These are phyloP conservation scores for Origma solitaria DNA, from an alignment of 2,113 vertebrate species.

Conservation along the genomic window DNA sequence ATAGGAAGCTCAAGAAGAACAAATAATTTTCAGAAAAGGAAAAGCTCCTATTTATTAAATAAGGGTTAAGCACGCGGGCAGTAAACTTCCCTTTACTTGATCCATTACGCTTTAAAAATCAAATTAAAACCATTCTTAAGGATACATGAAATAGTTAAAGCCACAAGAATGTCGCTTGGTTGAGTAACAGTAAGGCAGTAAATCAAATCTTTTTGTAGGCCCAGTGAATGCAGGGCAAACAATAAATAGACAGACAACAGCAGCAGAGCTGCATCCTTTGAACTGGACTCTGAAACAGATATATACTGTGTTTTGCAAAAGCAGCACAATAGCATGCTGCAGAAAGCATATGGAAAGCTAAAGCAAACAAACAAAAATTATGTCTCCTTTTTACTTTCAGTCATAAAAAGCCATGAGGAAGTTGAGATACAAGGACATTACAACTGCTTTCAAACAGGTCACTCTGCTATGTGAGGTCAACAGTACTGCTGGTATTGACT, in stretches of 20 bases:
- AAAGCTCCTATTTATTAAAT: not conserved
- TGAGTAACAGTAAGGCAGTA: conserved; percentile 28
- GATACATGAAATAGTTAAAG: conserved; percentile 3
- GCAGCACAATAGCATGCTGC: not conserved
- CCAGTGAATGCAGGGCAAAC: not conserved
- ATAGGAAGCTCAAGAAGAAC: not conserved
- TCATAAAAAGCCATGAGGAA: not conserved
- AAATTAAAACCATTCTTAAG: conserved; percentile 29
- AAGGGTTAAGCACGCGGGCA: not conserved
- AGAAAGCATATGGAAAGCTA: not conserved
- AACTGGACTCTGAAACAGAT: not conserved
- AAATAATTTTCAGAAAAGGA: not conserved
- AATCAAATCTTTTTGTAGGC: conserved; percentile 18
- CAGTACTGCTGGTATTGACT: not conserved
- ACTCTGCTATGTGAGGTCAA: not conserved
- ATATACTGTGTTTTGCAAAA: not conserved
- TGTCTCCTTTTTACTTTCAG: not conserved
- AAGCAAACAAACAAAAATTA: not conserved
- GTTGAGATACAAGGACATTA: not conserved
- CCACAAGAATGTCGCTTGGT: not conserved
- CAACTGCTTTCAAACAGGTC: not conserved
- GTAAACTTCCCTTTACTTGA: conserved; percentile 22
- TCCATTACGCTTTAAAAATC: conserved; percentile 24
- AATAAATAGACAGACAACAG: not conserved
- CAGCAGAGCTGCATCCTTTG: not conserved